These are phyloP conservation scores for Elgaria multicarinata DNA, from an alignment of 2,113 vertebrate species.

Conservation along the genomic window DNA sequence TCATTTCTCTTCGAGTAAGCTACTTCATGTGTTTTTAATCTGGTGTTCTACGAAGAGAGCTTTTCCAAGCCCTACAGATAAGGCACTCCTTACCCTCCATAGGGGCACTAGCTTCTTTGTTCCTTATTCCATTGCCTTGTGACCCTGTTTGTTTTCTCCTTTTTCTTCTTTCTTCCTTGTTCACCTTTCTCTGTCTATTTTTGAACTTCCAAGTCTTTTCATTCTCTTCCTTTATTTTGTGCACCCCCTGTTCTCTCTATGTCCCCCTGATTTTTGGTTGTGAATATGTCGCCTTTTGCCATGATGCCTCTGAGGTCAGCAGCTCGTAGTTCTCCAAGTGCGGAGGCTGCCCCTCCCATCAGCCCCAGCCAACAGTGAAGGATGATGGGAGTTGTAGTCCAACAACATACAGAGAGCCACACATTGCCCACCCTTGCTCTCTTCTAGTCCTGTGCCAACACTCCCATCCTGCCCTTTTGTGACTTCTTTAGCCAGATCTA, in stretches of 20 bases:
- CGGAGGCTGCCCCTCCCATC: too few species aligned
- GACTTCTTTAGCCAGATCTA: too few species aligned
- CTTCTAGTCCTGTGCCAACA: too few species aligned
- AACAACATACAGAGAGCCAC: too few species aligned
- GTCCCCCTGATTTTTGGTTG: background rate
- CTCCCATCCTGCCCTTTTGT: too few species aligned
- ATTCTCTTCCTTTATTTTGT: background rate
- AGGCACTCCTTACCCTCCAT: background rate
- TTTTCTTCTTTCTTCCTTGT: background rate
- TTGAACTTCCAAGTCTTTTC: background rate
- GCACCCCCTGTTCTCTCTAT: too few species aligned
- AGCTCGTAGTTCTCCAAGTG: too few species aligned
- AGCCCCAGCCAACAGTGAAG: too few species aligned
- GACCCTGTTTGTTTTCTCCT: background rate
- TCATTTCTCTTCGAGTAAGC: slow-evolving; percentile 18
- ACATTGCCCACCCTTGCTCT: too few species aligned
- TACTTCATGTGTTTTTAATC: slow-evolving; percentile 38
- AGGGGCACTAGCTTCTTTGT: background rate
- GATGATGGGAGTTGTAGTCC: too few species aligned
- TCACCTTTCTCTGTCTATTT: background rate
- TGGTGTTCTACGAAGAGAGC: slow-evolving; percentile 1
- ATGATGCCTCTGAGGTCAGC: background rate
- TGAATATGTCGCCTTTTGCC: background rate
- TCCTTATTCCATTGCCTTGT: background rate
- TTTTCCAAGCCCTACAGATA: background rate